Evolutionary conservation across 2,888 invertebrate genomes (phyloP).

Genomic region (Archips crataeganus): DNA sequence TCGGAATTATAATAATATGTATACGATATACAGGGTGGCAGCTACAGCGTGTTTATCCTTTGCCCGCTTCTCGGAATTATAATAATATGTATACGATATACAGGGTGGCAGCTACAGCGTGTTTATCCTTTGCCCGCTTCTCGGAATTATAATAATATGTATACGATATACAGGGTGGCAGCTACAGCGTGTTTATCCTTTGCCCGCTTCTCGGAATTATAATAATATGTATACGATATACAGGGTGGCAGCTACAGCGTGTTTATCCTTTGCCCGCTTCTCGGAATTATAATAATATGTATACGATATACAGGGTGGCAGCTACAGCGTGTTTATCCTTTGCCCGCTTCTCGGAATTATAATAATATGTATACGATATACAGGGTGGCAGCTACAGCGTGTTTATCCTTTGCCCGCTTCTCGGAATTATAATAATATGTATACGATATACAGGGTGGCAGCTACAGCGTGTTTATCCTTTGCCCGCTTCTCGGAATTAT

Average conservation of each 20-base stretch:
- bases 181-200: slow-evolving; percentile 28
- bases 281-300: slow-evolving; percentile 6
- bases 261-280: slow-evolving; percentile 30
- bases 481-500: slow-evolving; percentile 17
- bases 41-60: slow-evolving; percentile 28
- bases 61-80: slow-evolving; percentile 17
- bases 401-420: slow-evolving; percentile 30
- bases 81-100: background rate
- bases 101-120: slow-evolving; percentile 8
- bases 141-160: slow-evolving; percentile 6
- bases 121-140: slow-evolving; percentile 30
- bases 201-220: slow-evolving; percentile 17
- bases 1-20: slow-evolving; percentile 6
- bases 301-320: background rate
- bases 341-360: slow-evolving; percentile 17
- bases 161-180: background rate
- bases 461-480: slow-evolving; percentile 28
- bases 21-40: background rate
- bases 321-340: slow-evolving; percentile 28
- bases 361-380: background rate
- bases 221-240: background rate
- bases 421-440: slow-evolving; percentile 6
- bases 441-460: background rate
- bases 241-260: slow-evolving; percentile 8
- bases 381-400: slow-evolving; percentile 8